Evolutionary conservation across 2,888 invertebrate genomes (phyloP).

Genomic region (Megaustenia siamemsis): DNA sequence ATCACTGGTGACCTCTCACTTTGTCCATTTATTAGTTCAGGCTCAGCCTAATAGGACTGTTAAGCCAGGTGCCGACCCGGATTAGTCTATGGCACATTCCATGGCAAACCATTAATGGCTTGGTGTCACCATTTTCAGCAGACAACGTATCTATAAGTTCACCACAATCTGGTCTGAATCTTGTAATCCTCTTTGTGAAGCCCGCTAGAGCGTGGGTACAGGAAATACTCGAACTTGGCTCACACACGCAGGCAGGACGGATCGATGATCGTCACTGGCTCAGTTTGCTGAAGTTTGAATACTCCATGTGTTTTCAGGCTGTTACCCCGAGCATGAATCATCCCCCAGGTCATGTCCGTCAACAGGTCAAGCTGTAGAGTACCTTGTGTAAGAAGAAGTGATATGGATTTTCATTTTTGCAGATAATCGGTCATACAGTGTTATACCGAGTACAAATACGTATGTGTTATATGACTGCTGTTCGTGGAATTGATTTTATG

Average conservation of each 20-base stretch:
- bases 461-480: no score
- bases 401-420: not conserved
- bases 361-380: not conserved
- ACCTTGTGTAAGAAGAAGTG: not conserved
- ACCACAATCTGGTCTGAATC: not conserved
- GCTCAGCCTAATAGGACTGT: no score
- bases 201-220: not conserved
- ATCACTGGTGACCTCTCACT: no score
- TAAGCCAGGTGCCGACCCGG: no score
- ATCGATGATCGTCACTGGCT: constrained; percentile 29
- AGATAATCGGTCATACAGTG: no score
- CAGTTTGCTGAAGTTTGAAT: not conserved
- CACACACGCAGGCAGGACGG: constrained; percentile 20
- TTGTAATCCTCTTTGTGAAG: not conserved
- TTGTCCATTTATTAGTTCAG: no score
- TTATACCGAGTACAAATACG: no score
- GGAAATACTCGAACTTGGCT: not conserved
- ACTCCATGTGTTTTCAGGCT: constrained; percentile 8
- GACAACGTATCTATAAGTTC: no score
- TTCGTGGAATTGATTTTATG: no score
- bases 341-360: not conserved
- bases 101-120: no score
- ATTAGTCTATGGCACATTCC: no score
- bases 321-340: constrained; percentile 21
- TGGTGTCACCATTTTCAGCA: no score